Conservation (phyloP, 2,888 invertebrate genomes). For the Cataglyphis albicans region DNA sequence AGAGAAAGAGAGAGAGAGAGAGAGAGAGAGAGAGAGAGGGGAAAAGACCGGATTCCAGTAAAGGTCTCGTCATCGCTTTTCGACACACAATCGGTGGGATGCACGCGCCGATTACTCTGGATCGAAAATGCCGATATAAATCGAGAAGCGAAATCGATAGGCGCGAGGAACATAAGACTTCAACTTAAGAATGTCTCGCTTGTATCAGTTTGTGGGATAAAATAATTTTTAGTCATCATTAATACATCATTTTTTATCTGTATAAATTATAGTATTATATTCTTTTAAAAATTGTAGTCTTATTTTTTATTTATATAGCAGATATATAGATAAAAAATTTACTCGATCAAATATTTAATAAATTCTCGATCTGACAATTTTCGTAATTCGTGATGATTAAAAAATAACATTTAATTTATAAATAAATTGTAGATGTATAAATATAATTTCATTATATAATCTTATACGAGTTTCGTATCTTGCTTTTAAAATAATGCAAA, state of each 20-base stretch:
- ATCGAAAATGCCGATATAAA: conserved; percentile 35
- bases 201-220: background rate
- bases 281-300: background rate
- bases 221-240: background rate
- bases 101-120: conserved; percentile 22
- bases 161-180: background rate
- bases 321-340: background rate
- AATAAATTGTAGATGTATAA: background rate
- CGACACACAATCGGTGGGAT: conserved; percentile 49
- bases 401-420: background rate
- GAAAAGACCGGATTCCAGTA: conserved; percentile 58
- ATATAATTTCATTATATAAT: background rate
- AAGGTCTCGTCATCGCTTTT: conserved; percentile 57
- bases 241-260: background rate
- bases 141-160: conserved; percentile 1
- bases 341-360: background rate
- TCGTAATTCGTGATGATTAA: background rate
- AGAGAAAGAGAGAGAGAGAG: conserved; percentile 57
- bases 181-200: background rate
- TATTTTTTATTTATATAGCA: background rate
- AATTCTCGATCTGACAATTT: background rate
- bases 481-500: background rate
- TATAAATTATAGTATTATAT: background rate
- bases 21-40: conserved; percentile 41
- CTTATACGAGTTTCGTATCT: background rate